Conservation (phyloP, 1,140 invertebrate genomes). For the Diprion similis region DNA sequence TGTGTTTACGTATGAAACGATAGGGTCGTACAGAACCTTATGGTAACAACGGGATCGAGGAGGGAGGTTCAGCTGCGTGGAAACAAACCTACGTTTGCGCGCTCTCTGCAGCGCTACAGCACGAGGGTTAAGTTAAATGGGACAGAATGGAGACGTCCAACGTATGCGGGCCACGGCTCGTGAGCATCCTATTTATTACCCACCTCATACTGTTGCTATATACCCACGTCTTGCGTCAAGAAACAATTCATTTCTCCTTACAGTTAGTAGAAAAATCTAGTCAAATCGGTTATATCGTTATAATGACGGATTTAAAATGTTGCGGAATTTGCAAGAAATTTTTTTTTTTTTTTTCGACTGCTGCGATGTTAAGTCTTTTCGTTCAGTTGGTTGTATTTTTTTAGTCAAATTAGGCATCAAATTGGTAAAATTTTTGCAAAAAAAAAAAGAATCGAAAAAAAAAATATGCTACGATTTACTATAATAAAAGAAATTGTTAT, state of each 20-base stretch:
- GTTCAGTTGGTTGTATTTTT: no score
- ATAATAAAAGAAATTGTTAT: no score
- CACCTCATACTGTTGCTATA: not conserved
- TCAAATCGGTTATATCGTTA: not conserved
- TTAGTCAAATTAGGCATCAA: no score
- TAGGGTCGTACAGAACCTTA: not conserved
- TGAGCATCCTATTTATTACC: not conserved
- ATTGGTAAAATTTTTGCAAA: no score
- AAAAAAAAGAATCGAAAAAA: no score
- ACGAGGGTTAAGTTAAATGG: constrained; percentile 3
- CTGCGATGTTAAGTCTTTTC: no score
- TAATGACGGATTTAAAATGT: no score
- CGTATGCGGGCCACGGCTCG: not conserved
- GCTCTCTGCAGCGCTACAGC: not conserved
- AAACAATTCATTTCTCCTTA: not conserved
- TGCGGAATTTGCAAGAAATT: no score
- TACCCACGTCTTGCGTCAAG: not conserved
- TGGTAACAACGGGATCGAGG: not conserved
- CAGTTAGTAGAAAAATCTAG: not conserved
- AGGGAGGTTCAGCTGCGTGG: not conserved
- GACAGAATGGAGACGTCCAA: constrained; percentile 2
- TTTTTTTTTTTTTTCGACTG: no score
- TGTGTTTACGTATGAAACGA: not conserved
- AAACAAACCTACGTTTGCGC: constrained; percentile 5
- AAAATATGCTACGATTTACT: no score